A percentile compares a stretch with the other conserved stretches of the same genome.
Conservation (phyloP, 2,113 vertebrate genomes). For the Nyctereutes procyonoides region DNA sequence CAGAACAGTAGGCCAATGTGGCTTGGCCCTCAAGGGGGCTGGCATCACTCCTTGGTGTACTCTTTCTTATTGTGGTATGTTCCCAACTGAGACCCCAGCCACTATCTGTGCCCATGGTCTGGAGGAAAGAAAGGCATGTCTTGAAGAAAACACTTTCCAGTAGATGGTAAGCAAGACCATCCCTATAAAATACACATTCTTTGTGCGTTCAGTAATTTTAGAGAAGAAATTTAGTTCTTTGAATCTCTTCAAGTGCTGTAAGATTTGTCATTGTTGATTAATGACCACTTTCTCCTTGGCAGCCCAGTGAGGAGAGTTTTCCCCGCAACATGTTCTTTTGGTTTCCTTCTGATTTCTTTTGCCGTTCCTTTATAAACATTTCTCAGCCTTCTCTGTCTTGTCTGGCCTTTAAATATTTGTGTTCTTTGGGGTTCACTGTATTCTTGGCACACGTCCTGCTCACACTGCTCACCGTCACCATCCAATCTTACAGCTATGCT, state of each 20-base stretch:
- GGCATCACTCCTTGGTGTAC: fast-evolving
- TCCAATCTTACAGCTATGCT: not conserved
- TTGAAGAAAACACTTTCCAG: not conserved
- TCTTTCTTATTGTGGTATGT: not conserved
- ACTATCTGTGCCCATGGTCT: not conserved
- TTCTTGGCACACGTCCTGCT: not conserved
- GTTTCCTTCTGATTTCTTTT: constrained; percentile 41
- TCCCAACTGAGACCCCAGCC: not conserved
- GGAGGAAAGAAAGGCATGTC: not conserved
- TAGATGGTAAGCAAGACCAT: not conserved
- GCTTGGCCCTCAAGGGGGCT: too few relatives aligned
- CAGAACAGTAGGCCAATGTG: fast-evolving
- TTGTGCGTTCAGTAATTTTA: not conserved
- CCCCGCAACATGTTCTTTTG: not conserved
- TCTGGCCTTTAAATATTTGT: not conserved
- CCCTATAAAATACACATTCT: not conserved
- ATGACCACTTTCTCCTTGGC: not conserved
- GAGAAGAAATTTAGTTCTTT: not conserved
- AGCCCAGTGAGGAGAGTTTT: not conserved
- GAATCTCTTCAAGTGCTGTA: not conserved
- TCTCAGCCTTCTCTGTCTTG: not conserved
- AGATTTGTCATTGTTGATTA: not conserved
- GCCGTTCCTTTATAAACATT: not conserved
- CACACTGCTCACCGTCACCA: fast-evolving
- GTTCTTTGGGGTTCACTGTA: not conserved